Evolutionary conservation across 2,888 invertebrate species (phyloP), one percentile per base, ranked within the genome.

Genomic region (Trichopoda pennipes): DNA sequence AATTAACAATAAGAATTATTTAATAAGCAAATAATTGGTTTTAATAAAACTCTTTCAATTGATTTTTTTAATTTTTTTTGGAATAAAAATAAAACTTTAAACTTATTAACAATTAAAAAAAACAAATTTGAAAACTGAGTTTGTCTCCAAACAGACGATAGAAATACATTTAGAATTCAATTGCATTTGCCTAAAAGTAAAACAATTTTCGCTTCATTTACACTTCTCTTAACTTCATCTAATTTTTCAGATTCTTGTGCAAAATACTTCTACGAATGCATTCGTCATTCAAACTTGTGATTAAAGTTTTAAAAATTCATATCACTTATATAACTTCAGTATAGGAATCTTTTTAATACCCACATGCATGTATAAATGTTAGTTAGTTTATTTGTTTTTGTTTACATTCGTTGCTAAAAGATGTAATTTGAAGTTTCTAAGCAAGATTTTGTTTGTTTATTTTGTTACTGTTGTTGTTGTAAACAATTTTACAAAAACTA

Each of bases 341-440:
- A 12, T 38, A 7, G 1, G 38, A 7, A 38, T 38, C 3, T 12
- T 38, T 38, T 12, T 3, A 38, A 2, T 7, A 7, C n/a, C n/a
- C 14, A 47, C 16, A n/a, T 17, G 19, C 17, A 55, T 44, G 44
- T 6, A 7, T 28, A 8, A 1, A 7, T 28, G 28, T 7, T 6
- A 7, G 28, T 6, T 28, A 6, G 14, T 16, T 47, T 28, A n/a
- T 14, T 49, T 35, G 14, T 55, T 42, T 63, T 14, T 55, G 63
- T 63, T 55, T 23, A 53, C 42, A 61, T 58, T 53, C 42, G 44
- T n/a, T 56, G 44, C 28, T 3, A 69, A 58, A 64, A 76, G 56
- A 79, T 60, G 73, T 68, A 68, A 81, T 77, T 81, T 73, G 51
- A 77, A 73, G 61, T 77, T 73, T 56, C 47, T 73, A 75, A 70